Base-by-base conservation (phyloP, 2,113 vertebrate species). In the Macrotis lagotis region DNA sequence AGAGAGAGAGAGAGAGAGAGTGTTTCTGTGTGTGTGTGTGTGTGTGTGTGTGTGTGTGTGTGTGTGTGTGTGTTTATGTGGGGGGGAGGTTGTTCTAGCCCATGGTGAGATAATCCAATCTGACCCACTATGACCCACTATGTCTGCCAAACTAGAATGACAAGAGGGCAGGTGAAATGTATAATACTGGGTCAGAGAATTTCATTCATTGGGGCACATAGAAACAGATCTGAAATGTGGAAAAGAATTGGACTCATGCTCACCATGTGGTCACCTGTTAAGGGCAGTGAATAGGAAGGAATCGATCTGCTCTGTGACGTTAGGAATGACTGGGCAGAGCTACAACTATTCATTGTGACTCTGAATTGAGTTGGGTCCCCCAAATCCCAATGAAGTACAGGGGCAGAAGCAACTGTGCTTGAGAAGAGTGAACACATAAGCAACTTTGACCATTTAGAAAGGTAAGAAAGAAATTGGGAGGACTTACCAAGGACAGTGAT, bases 401-500 rank as follows among this genome's bases (percentile, higher is more conserved):
- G 49, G 52, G 55, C 3, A 92, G 44, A 96, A 98, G 92, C 3
- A 95, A 91, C 44, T 94, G 48, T 89, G 53, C 51, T 96, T 93
- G 91, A 31, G 50, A 48, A 94, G 95, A 96, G 31, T 49, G 51
- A 51, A 28, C 10, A 88, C 50, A 93, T 26, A 16, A 97, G 31
- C 25, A 97, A 93, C 51, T 91, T 59, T 91, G 90, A 96, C 66
- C 44, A 50, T 93, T 97, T 92, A 94, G 31, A n/a, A n/a, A 95
- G 91, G 44, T 24, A 49, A 97, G 90, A 97, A 95, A 88, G 89
- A 48, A 95, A 0, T 59, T 50, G 93, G 92, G 47, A n/a, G 93
- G 31, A 98, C 99, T 95, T 98, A 99, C 99, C 99, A 99, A 0
- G 99, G 99, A 93, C 99, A 99, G 95, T 99, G 99, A 98, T 99